Percentiles rank a stretch among this genome's conserved stretches.
Evolutionary conservation across 2,113 vertebrate genomes (phyloP).

Genomic region (Lophotis ruficrista): DNA sequence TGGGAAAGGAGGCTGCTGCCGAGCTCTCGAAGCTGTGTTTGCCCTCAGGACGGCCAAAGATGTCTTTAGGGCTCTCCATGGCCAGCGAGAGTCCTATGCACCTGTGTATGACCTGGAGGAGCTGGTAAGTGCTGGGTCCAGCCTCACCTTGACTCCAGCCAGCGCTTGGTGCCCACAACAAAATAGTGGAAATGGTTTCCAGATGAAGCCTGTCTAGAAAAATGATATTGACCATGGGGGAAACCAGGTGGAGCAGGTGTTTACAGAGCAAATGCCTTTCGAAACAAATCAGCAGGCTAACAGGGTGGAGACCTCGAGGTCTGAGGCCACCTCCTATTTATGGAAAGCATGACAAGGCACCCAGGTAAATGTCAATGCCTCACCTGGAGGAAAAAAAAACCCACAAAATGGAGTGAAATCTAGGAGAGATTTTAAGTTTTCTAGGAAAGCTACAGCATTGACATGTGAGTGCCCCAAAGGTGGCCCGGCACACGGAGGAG

Average conservation of each 20-base stretch:
- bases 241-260: neutral
- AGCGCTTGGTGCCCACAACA: neutral
- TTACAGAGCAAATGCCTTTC: neutral
- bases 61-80: neutral
- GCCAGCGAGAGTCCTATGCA: accelerated
- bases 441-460: neutral
- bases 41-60: neutral
- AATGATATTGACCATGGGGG: neutral
- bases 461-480: neutral
- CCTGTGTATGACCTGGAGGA: neutral
- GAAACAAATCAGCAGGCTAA: neutral
- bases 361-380: neutral
- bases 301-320: neutral
- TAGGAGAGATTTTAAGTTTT: constrained; percentile 2
- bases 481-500: neutral
- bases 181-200: neutral
- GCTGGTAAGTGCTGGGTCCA: neutral
- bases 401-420: neutral
- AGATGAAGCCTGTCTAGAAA: neutral
- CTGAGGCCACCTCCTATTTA: neutral
- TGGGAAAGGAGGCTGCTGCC: neutral
- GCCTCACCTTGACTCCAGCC: neutral
- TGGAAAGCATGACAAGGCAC: neutral
- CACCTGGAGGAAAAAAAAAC: neutral
- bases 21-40: neutral